These are phyloP conservation scores for Dynastes maya DNA, from an alignment of 2,888 invertebrate genomes.

Conservation along the genomic window DNA sequence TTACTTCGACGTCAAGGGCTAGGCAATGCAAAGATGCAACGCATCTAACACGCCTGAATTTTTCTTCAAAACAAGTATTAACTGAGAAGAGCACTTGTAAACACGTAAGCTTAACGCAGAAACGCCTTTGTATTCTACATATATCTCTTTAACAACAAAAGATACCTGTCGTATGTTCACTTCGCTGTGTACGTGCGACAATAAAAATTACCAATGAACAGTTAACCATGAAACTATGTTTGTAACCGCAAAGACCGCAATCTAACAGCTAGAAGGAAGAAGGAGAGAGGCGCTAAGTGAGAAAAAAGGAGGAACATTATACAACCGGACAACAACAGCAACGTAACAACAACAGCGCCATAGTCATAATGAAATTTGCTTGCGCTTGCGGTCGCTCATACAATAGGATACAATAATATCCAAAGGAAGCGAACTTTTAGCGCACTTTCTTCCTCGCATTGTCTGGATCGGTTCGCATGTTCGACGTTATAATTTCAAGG, in stretches of 20 bases:
- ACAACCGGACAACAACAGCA: conserved; percentile 25
- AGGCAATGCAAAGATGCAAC: too few relatives aligned
- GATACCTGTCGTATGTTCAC: conserved; percentile 19
- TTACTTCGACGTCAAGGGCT: too few relatives aligned
- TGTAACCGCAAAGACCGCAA: conserved; percentile 43
- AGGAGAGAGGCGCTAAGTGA: conserved; percentile 7
- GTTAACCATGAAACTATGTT: conserved; percentile 40
- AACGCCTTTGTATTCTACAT: background rate
- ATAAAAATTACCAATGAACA: conserved; percentile 42
- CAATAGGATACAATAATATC: conserved; percentile 6
- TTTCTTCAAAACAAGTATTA: too few relatives aligned
- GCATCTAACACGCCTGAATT: too few relatives aligned
- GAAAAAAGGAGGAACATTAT: conserved; percentile 19
- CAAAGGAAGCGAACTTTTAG: conserved; percentile 33
- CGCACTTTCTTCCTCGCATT: conserved; percentile 37
- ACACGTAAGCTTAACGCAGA: background rate
- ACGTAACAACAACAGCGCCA: conserved; percentile 20
- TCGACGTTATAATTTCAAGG: conserved; percentile 33
- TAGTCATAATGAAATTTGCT: conserved; percentile 45
- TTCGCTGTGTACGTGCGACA: background rate
- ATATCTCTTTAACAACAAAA: conserved; percentile 2
- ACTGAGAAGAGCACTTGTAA: too few relatives aligned
- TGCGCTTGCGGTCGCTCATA: conserved; percentile 40
- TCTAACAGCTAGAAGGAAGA: conserved; percentile 26
- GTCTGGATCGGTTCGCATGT: conserved; percentile 50